A percentile compares a stretch with the other conserved stretches of the same genome.
These are phyloP conservation scores for Sardinella longiceps DNA, from an alignment of 2,797 vertebrate species.

Conservation along the genomic window DNA sequence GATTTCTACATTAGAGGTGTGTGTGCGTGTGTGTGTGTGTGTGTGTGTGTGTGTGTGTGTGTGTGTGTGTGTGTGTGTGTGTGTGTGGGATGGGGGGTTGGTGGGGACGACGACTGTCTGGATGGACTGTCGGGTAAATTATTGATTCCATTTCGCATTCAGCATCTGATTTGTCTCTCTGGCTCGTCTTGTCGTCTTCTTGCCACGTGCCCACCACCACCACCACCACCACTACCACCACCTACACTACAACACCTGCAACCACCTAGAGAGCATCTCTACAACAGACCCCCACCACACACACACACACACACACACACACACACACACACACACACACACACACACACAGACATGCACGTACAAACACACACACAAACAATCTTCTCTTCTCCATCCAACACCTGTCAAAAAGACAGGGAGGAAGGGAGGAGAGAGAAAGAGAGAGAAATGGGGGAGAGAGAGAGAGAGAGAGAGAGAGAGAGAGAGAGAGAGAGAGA, in stretches of 20 bases:
- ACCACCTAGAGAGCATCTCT: no score
- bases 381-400: conserved; percentile 8
- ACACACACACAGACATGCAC: no score
- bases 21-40: no score
- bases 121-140: background rate
- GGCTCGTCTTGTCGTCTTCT: background rate
- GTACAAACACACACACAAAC: no score
- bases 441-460: background rate
- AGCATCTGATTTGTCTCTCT: conserved; percentile 21
- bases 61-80: no score
- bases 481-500: background rate
- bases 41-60: no score
- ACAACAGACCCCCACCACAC: no score
- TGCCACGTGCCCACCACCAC: background rate
- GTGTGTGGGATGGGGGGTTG: no score
- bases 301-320: no score
- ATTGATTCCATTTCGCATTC: conserved; percentile 21
- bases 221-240: background rate
- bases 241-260: background rate
- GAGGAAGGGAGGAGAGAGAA: background rate
- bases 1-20: background rate
- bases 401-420: conserved; percentile 19
- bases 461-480: background rate
- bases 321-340: no score
- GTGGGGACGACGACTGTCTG: no score